Percentiles rank a stretch among this genome's conserved stretches.
Evolutionary conservation across 53 echinoderm and acorn worm genomes (phyloP).

Genomic region (Apostichopus leukothele): DNA sequence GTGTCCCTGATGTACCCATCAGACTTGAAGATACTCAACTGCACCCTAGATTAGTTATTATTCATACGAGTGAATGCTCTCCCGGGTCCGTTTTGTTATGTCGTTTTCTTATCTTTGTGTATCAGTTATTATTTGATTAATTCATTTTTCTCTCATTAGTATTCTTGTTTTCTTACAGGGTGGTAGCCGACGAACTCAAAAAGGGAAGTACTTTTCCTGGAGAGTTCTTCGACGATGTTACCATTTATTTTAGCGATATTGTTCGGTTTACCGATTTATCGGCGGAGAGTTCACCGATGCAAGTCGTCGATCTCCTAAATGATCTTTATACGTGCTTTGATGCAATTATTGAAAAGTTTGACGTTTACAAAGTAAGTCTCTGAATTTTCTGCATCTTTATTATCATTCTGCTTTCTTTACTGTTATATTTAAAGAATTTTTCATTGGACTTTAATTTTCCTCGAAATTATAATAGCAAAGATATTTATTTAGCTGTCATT

Average conservation of each 20-base stretch:
- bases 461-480: too few species aligned
- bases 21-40: too few species aligned
- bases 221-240: conserved; percentile 86
- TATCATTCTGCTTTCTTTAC: neutral
- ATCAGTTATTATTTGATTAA: too few species aligned
- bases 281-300: conserved; percentile 77
- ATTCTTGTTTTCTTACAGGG: conserved; percentile 43
- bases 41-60: too few species aligned
- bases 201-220: conserved; percentile 80
- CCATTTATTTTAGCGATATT: conserved; percentile 90
- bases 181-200: conserved; percentile 89
- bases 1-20: too few species aligned
- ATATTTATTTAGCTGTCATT: too few species aligned
- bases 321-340: conserved; percentile 97
- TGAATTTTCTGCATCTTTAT: neutral
- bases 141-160: neutral
- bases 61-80: too few species aligned
- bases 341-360: conserved; percentile 83
- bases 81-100: too few species aligned
- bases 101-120: too few species aligned
- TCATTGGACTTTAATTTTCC: too few species aligned
- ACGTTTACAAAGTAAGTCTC: conserved; percentile 82
- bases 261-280: conserved; percentile 92
- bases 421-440: too few species aligned
- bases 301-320: conserved; percentile 86